Evolutionary conservation across 2,797 vertebrate genomes (phyloP).

Genomic region (Antrozous pallidus): DNA sequence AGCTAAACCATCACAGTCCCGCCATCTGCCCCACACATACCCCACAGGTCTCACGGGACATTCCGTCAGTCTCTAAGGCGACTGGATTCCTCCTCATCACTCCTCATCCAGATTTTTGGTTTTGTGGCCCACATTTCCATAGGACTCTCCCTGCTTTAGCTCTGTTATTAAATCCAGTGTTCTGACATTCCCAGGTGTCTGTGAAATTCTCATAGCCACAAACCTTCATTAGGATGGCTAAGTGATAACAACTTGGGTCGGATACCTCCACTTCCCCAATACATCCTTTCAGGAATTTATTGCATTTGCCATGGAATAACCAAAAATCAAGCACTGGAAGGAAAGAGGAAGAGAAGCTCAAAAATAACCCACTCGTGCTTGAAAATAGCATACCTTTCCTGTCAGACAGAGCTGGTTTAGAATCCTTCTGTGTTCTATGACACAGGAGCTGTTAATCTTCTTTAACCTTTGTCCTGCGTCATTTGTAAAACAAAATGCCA

Average conservation of each 20-base stretch:
- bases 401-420: background rate
- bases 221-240: background rate
- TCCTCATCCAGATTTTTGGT: background rate
- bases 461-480: background rate
- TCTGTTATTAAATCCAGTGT: background rate
- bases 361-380: background rate
- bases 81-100: background rate
- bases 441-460: fast-evolving
- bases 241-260: background rate
- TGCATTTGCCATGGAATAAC: background rate
- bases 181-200: background rate
- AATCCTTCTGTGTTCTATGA: background rate
- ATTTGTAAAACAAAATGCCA: background rate
- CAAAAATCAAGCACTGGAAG: background rate
- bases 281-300: background rate
- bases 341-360: background rate
- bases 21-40: no score
- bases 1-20: background rate
- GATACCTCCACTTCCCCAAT: background rate
- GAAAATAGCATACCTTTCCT: background rate
- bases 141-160: background rate
- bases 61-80: background rate
- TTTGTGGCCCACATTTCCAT: background rate
- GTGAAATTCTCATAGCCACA: background rate
- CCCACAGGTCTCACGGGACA: background rate